Evolutionary conservation across 2,888 invertebrate species (phyloP), one percentile per base, ranked within the genome.

Genomic region (Megastigmus dorsalis): DNA sequence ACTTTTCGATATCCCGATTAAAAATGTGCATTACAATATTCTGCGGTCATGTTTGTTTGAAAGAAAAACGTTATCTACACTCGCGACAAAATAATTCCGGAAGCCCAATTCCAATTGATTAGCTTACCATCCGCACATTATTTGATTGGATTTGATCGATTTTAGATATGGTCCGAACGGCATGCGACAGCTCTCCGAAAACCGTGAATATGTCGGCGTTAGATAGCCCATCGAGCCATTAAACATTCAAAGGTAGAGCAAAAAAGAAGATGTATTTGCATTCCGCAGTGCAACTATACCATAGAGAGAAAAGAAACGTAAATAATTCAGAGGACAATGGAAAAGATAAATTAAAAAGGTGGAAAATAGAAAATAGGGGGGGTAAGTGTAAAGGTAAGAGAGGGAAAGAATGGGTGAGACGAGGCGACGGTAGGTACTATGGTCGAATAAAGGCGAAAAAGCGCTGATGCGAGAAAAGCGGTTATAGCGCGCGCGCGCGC

Each of bases 241-340:
- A 84, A 85, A 82, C 85, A 86, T 86, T 86, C 83, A 86, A 85
- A 45, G 54, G 38, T 7, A 50, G 30, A 41, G 59, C 50, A 62
- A 54, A 55, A 62, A 66, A 60, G 82, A 81, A 83, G 80, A 81
- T 79, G 83, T 84, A 86, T 87, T 86, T 85, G 84, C 85, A 85
- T 86, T 81, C 79, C 78, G 82, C 82, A 80, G 75, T 82, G 83
- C 83, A 83, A 83, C 83, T 81, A 82, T 77, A 81, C 79, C 77
- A 78, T 80, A n/a, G 13, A 26, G 26, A 10, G 78, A 84, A 84
- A 85, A 87, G 86, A 62, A 57, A 41, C 82, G 83, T 86, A 86
- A 87, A 87, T 87, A 86, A 87, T 87, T 87, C 86, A 86, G 82
- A 82, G 82, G 81, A 28, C 60, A 59, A 45, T n/a, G 30, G 36